Base-by-base conservation (phyloP, 2,113 vertebrate species). In the Vanacampus margaritifer region DNA sequence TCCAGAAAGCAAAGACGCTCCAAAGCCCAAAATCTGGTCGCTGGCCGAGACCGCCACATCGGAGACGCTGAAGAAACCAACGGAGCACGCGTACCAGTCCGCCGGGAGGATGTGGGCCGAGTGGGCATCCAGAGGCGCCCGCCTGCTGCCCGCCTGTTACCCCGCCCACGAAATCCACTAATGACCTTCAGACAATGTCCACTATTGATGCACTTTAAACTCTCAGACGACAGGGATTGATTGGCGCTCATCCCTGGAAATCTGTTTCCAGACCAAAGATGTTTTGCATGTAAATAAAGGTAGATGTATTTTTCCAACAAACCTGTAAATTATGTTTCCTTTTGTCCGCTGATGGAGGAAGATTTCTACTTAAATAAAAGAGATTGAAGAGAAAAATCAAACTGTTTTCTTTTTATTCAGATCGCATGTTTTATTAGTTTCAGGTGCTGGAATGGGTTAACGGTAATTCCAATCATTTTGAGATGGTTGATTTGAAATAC, bases 21-120 rank as follows among this genome's bases (percentile, higher is more conserved):
- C 1, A 85, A 92, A 93, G 74, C 88, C 92, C 64, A 93, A 92
- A 86, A 94, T 95, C 67, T 95, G 95, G 94, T 92, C 94, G 0
- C 76, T 95, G 71, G 93, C 89, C 0, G 93, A 93, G 0, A 94
- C 93, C 1, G 90, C 94, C 45, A 92, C 92, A 1, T 92, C 91
- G 3, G 87, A 90, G 58, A 80, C 78, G 0, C 83, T 68, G 39
- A 90, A 53, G 72, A 91, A 85, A 69, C 70, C 84, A 0, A 11
- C 63, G 67, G 82, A 85, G 36, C 64, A 28, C 67, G 46, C 56
- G 48, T 81, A 78, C 28, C 78, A 68, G n/a, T 81, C 73, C 9
- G 71, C 73, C 0, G 82, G 85, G 1, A 87, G 73, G 24, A 88
- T 90, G 76, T 93, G 91, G 92, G 85, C 80, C 0, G 85, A 90